Conservation (phyloP, 2,797 vertebrate species). For the Brachymystax lenok region DNA sequence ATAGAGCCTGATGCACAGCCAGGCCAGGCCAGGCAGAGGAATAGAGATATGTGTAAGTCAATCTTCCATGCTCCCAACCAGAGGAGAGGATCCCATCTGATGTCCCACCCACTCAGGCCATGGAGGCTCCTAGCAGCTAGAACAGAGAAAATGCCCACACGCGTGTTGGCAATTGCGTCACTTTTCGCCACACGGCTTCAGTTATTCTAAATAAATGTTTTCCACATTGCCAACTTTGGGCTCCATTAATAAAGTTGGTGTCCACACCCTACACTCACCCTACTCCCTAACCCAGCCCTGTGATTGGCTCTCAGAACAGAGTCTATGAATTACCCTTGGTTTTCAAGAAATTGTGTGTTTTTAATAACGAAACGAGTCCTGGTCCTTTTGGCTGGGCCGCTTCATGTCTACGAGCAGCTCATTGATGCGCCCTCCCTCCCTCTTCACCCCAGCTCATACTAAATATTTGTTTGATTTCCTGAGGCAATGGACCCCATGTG, state of each 20-base stretch:
- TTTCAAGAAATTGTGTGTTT: conserved; percentile 35
- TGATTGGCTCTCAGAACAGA: conserved; percentile 39
- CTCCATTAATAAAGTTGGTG: conserved; percentile 21
- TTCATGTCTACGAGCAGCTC: neutral
- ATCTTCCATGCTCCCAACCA: conserved; percentile 37
- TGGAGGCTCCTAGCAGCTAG: conserved; percentile 9
- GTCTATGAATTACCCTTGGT: conserved; percentile 32
- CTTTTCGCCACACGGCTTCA: conserved; percentile 16
- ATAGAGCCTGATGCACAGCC: conserved; percentile 26
- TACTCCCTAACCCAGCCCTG: conserved; percentile 16
- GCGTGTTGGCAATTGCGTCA: conserved; percentile 29
- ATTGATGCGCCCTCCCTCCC: conserved; percentile 29
- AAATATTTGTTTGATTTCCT: conserved; percentile 64
- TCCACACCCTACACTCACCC: conserved; percentile 15
- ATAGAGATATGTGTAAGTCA: conserved; percentile 30
- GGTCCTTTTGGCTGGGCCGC: too few relatives aligned
- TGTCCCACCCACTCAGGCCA: conserved; percentile 8
- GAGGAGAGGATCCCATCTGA: conserved; percentile 16
- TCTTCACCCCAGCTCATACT: conserved; percentile 35
- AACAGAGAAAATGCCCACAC: conserved; percentile 15
- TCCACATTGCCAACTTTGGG: conserved; percentile 19
- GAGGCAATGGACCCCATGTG: conserved; percentile 70
- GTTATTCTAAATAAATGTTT: conserved; percentile 19
- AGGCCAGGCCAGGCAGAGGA: conserved; percentile 26
- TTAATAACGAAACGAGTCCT: conserved; percentile 7